Base-by-base conservation (phyloP, 2,113 vertebrate genomes). In the Serilophus lunatus region DNA sequence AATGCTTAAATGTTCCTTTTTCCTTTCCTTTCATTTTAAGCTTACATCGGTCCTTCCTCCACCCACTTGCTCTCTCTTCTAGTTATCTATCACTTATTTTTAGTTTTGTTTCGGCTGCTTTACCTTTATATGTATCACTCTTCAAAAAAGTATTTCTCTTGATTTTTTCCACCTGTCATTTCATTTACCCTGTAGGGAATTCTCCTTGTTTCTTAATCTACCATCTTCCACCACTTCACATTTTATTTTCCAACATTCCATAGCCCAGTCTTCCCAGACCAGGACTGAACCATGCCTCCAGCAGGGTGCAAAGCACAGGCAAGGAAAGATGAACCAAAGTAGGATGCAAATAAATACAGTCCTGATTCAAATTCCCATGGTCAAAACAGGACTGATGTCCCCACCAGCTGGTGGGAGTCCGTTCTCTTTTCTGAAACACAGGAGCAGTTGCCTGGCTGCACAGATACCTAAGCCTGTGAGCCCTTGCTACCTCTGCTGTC, bases 301-400 rank as follows among this genome's bases (percentile, higher is more conserved):
- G 26, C 8, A 44, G 12, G 71, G 24, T 24, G 18, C 68, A 64
- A 85, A 65, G 57, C 3, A 2, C 8, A 36, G 13, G 26, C 31
- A 69, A 29, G 18, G 8, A 25, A 91, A 81, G 38, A 66, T 10
- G 29, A 64, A 49, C 18, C 31, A 25, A 89, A 68, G 19, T 0
- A 33, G 22, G 24, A 1, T 31, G 42, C 6, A 9, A 57, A 49
- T 13, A 4, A 77, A n/a, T 11, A 36, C 8, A 64, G 31, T 26
- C 19, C 31, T 4, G 2, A 36, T 13, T 28, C 7, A 1, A 50
- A n/a, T 8, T 17, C 15, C 26, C 10, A 5, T 8, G 10, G 28
- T 47, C 18, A 47, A 49, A 75, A 51, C 22, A 6, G 13, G 51
- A 44, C 29, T 50, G 74, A 29, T 66, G 64, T 28, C 49, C 79